Base-by-base conservation (phyloP, 1,140 invertebrate species). In the Apolygus lucorum region DNA sequence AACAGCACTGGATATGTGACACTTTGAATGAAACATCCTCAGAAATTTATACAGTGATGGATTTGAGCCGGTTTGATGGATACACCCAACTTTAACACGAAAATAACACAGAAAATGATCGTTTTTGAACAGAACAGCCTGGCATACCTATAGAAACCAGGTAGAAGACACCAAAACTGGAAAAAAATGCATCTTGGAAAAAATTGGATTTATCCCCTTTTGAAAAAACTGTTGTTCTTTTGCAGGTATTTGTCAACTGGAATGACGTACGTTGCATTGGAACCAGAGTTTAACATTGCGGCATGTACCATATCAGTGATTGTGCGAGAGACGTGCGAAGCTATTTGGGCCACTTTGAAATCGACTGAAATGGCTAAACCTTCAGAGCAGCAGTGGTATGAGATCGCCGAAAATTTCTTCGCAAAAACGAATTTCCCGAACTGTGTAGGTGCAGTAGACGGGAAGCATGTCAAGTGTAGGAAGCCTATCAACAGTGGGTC, bases 391-490 rank as follows among this genome's bases (percentile, higher is more conserved):
- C 8, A 49, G 34, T 49, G 34, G 34, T 8, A 49, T 24, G 14
- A 24, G 4, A 63, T 68, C 25, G 42, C 64, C 13, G 8, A 14
- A 27, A 21, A 22, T 24, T 71, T 68, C 22, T 27, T 62, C 28
- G 26, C 22, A 28, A 27, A 62, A n/a, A 52, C 65, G n/a, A 77
- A 81, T 76, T 81, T 83, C 75, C 81, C 81, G 2, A 75, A 79
- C 62, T 81, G 79, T 72, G 68, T 81, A 28, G 79, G 78, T 22
- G 78, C 78, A 1, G 72, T 84, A 2, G 80, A 82, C 76, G 79
- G 79, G 11, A 82, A 82, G 74, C 79, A 72, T 29, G 63, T 74
- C 21, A 26, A 67, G 2, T 63, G 71, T 11, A 54, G 34, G 11
- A 28, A 28, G 21, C 73, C 70, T 2, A 14, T 17, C 28, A 63